These are phyloP conservation scores for Proterorhinus semilunaris DNA, from an alignment of 2,113 vertebrate species.

Conservation along the genomic window DNA sequence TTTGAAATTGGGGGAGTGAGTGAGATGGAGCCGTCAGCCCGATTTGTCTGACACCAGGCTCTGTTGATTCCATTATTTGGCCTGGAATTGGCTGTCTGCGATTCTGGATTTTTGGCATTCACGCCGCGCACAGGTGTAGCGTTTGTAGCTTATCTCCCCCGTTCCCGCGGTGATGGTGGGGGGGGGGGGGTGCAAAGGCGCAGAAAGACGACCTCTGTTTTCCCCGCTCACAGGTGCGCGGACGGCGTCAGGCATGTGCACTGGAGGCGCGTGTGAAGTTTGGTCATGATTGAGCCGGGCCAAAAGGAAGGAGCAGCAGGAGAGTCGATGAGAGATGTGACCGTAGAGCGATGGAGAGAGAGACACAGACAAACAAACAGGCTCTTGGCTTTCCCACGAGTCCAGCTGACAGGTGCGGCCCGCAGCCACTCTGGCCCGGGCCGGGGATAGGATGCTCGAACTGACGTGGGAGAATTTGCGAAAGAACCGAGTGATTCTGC, in stretches of 20 bases:
- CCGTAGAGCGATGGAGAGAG: constrained; percentile 6
- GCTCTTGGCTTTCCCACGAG: constrained; percentile 65
- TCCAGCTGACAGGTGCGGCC: constrained; percentile 77
- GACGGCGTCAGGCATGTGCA: constrained; percentile 16
- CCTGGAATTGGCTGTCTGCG: constrained; percentile 53
- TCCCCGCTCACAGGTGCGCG: constrained; percentile 68
- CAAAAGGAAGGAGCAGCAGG: constrained; percentile 48
- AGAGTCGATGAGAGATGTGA: constrained; percentile 47
- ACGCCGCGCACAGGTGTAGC: constrained; percentile 62
- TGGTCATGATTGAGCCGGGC: constrained; percentile 39
- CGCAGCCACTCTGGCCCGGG: constrained; percentile 54
- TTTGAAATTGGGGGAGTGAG: constrained; percentile 46
- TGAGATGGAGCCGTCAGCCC: constrained; percentile 58
- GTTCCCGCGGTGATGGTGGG: constrained; percentile 61
- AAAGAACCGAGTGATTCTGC: constrained; percentile 9
- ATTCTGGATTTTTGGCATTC: constrained; percentile 63
- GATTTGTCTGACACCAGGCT: constrained; percentile 55
- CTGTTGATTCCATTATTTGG: constrained; percentile 65
- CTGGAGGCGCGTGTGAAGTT: constrained; percentile 36
- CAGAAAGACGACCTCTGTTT: constrained; percentile 52
- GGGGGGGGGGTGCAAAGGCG: constrained; percentile 50
- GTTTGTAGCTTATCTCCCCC: constrained; percentile 59
- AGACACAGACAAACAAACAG: constrained; percentile 45
- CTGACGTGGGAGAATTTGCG: constrained; percentile 3
- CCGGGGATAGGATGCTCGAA: constrained; percentile 18